Evolutionary conservation across 2,888 invertebrate species (phyloP).

Genomic region (Drosophila engyochracea): DNA sequence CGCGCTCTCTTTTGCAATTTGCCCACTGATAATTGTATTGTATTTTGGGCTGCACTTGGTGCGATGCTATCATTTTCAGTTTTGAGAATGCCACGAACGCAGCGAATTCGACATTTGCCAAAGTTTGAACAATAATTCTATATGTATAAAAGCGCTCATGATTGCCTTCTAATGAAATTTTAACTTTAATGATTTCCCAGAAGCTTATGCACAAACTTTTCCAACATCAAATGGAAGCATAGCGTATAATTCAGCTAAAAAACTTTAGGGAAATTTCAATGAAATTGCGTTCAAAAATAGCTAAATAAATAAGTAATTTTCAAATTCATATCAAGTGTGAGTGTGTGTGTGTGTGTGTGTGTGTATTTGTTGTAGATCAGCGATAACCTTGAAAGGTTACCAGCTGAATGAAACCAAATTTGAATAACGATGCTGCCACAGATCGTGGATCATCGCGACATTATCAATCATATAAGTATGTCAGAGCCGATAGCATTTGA

Average conservation of each 20-base stretch:
- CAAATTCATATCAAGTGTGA: neutral
- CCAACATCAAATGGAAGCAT: neutral
- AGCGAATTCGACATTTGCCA: constrained; percentile 29
- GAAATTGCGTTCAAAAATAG: neutral
- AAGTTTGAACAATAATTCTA: neutral
- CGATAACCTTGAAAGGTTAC: constrained; percentile 38
- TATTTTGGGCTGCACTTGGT: constrained; percentile 30
- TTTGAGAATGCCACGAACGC: constrained; percentile 52
- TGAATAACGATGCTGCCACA: constrained; percentile 14
- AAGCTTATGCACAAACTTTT: neutral
- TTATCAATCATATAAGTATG: constrained; percentile 26
- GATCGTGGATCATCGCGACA: constrained; percentile 14
- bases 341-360: neutral
- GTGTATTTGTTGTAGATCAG: neutral
- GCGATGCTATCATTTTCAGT: constrained; percentile 31
- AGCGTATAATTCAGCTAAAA: neutral
- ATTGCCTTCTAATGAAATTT: neutral
- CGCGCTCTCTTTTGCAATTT: constrained; percentile 6
- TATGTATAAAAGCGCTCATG: neutral
- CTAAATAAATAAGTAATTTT: neutral
- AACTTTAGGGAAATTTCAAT: neutral
- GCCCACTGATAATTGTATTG: constrained; percentile 18
- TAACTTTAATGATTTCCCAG: neutral
- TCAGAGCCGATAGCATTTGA: constrained; percentile 35
- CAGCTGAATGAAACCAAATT: constrained; percentile 31